A percentile compares a stretch with the other conserved stretches of the same genome.
These are phyloP conservation scores for Parthenolecanium corni DNA, from an alignment of 2,888 invertebrate genomes.

Conservation along the genomic window DNA sequence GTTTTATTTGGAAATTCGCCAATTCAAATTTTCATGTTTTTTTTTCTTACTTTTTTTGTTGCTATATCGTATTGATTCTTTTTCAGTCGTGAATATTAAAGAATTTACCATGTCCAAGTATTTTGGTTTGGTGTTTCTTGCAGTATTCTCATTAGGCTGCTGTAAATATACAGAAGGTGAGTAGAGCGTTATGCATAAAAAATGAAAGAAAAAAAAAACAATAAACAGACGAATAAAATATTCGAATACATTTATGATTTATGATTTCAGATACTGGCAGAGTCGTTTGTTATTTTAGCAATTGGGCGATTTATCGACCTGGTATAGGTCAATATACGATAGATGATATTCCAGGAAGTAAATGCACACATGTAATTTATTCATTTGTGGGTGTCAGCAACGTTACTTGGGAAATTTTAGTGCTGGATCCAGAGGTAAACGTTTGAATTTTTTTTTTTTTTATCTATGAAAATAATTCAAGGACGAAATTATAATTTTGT, in stretches of 20 bases:
- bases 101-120: conserved; percentile 4
- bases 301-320: conserved; percentile 77
- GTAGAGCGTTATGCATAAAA: too few species aligned
- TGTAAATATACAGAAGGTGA: conserved; percentile 4
- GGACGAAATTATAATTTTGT: neutral
- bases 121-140: neutral
- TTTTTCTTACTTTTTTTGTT: too few species aligned
- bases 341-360: conserved; percentile 66
- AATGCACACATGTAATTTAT: conserved; percentile 78
- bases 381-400: conserved; percentile 79
- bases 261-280: conserved; percentile 35
- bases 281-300: conserved; percentile 56
- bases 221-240: too few species aligned
- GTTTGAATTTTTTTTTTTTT: neutral
- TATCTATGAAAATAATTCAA: too few species aligned
- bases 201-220: too few species aligned
- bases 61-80: neutral
- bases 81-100: conserved; percentile 2
- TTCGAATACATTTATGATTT: neutral
- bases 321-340: conserved; percentile 70
- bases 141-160: conserved; percentile 7
- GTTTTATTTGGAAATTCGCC: too few species aligned
- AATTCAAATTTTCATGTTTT: too few species aligned
- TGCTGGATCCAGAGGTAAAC: conserved; percentile 67
- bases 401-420: conserved; percentile 59